Conservation (phyloP, 2,113 vertebrate species). For the Platichthys flesus region DNA sequence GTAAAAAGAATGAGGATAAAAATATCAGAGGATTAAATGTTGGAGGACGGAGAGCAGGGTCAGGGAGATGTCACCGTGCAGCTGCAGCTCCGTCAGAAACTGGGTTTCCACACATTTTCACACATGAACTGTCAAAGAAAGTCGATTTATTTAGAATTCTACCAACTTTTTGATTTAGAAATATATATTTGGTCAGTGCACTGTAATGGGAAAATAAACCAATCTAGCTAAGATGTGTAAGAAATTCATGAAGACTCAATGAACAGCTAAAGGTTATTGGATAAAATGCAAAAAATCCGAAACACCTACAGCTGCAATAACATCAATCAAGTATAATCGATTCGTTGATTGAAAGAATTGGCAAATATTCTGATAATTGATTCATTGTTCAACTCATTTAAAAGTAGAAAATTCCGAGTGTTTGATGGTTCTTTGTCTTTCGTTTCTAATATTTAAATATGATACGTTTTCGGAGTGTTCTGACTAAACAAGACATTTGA, state of each 20-base stretch:
- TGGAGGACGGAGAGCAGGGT: background rate
- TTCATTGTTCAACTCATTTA: no score
- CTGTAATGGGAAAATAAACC: no score
- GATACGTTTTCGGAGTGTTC: no score
- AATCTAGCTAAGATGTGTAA: no score
- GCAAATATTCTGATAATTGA: no score
- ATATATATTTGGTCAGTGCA: no score
- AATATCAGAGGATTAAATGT: conserved; percentile 18
- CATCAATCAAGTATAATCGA: background rate
- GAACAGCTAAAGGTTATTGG: background rate
- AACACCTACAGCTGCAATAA: background rate
- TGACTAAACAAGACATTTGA: no score
- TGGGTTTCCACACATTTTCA: background rate
- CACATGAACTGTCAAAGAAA: background rate
- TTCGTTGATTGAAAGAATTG: background rate
- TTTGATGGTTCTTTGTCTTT: no score
- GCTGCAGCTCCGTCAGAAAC: background rate
- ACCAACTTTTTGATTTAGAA: no score
- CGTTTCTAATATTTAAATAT: no score
- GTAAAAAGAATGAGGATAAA: conserved; percentile 12
- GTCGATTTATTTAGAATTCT: background rate
- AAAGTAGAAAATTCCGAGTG: no score
- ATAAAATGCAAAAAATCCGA: background rate
- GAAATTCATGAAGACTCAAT: no score
- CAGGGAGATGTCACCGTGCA: background rate